Percentiles rank a stretch among this genome's conserved stretches.
These are phyloP conservation scores for Ormyrus pomaceus DNA, from an alignment of 2,888 invertebrate genomes.

Conservation along the genomic window DNA sequence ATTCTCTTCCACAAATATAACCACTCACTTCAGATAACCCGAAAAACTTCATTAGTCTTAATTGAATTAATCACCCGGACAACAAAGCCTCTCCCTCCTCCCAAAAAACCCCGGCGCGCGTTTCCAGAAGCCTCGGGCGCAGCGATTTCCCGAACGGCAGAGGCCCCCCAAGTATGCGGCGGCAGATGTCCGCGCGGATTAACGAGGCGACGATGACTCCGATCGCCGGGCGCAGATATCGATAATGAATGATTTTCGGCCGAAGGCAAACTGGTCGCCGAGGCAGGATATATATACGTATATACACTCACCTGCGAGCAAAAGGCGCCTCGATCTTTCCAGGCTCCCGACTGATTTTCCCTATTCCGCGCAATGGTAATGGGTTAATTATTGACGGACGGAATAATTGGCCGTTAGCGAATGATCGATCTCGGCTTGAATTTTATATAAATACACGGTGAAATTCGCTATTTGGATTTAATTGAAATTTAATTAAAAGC, in stretches of 20 bases:
- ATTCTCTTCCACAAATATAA: too few relatives aligned
- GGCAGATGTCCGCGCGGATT: constrained; percentile 61
- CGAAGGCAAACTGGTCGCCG: constrained; percentile 60
- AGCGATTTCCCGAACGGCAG: constrained; percentile 19
- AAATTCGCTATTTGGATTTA: too few relatives aligned
- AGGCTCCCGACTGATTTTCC: background rate
- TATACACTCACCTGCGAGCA: constrained; percentile 19
- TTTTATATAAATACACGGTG: too few relatives aligned
- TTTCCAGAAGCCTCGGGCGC: constrained; percentile 20
- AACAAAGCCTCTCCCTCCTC: too few relatives aligned
- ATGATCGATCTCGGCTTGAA: background rate
- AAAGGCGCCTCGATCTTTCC: constrained; percentile 37
- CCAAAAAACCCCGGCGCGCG: background rate
- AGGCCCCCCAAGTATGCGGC: constrained; percentile 39
- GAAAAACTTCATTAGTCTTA: too few relatives aligned
- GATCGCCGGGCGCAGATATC: constrained; percentile 59
- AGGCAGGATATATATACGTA: constrained; percentile 48
- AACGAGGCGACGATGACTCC: constrained; percentile 58
- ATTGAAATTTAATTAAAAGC: too few relatives aligned
- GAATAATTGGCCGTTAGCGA: background rate
- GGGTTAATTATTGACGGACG: constrained; percentile 1
- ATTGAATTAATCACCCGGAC: too few relatives aligned
- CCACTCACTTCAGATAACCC: too few relatives aligned
- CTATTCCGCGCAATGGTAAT: constrained; percentile 1
- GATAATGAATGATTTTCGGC: constrained; percentile 56